A percentile compares a stretch with the other conserved stretches of the same genome.
Conservation (phyloP, 1,140 invertebrate species). For the Drosophila miranda region DNA sequence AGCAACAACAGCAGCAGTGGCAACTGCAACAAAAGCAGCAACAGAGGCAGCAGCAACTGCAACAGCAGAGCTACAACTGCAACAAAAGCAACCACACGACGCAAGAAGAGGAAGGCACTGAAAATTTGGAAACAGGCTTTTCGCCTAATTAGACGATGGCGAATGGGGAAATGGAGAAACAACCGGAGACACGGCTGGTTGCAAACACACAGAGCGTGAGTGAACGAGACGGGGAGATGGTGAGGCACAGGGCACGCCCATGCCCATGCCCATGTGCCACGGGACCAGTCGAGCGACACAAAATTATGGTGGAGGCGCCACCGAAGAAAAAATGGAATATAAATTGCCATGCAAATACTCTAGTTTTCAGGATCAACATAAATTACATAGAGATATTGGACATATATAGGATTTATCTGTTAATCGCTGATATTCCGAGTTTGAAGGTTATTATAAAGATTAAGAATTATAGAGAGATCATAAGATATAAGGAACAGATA, state of each 20-base stretch:
- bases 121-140: constrained; percentile 76
- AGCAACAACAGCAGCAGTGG: neutral
- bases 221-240: neutral
- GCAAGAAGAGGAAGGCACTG: constrained; percentile 35
- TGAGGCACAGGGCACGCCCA: too few relatives aligned
- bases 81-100: constrained; percentile 32
- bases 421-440: too few relatives aligned
- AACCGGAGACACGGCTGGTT: constrained; percentile 3
- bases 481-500: too few relatives aligned
- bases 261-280: neutral
- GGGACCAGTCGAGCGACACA: constrained; percentile 52
- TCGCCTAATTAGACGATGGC: constrained; percentile 74
- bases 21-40: constrained; percentile 19
- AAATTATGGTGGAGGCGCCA: constrained; percentile 47
- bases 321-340: constrained; percentile 32
- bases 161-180: constrained; percentile 33
- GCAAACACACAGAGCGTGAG: constrained; percentile 8
- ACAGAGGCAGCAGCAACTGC: constrained; percentile 2
- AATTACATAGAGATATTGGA: too few relatives aligned
- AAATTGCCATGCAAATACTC: constrained; percentile 38
- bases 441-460: too few relatives aligned
- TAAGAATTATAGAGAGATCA: too few relatives aligned
- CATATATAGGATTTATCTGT: too few relatives aligned
- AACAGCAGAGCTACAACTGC: constrained; percentile 1
- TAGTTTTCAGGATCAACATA: neutral